These are phyloP conservation scores for Gasterosteus nipponicus DNA, from an alignment of 2,113 vertebrate species.

Conservation along the genomic window DNA sequence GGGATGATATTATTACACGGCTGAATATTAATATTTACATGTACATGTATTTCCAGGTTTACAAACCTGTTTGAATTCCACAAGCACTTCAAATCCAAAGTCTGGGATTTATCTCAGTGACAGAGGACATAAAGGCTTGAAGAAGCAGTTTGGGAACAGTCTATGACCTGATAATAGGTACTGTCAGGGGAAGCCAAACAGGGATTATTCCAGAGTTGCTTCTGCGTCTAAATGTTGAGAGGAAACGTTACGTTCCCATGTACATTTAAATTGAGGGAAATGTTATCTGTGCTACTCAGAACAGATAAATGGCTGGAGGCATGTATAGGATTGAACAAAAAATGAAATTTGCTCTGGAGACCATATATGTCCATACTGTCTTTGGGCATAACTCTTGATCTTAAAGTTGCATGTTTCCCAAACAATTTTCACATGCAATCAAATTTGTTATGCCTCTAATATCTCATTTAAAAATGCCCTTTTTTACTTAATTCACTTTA, in stretches of 20 bases:
- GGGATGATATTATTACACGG: no score
- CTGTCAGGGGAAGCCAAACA: slow-evolving; percentile 2
- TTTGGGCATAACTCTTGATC: no score
- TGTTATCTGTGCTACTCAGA: background rate
- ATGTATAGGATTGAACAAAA: no score
- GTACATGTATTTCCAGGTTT: slow-evolving; percentile 1
- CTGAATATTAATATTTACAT: slow-evolving; percentile 1
- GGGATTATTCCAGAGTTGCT: slow-evolving; percentile 7
- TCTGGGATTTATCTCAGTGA: slow-evolving; percentile 5
- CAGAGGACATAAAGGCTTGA: slow-evolving; percentile 14
- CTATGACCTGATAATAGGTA: slow-evolving; percentile 44
- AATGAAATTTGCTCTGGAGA: no score
- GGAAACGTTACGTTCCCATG: background rate
- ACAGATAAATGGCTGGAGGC: background rate
- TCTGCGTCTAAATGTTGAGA: slow-evolving; percentile 31
- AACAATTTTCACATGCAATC: no score
- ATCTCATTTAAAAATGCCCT: no score
- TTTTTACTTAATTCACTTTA: no score
- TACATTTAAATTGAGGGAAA: background rate
- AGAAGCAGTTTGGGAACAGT: slow-evolving; percentile 25
- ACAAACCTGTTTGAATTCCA: slow-evolving; percentile 7
- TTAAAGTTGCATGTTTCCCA: no score
- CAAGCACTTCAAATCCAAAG: background rate
- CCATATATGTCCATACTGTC: no score
- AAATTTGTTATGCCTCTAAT: no score